Evolutionary conservation across 2,113 vertebrate species (phyloP).

Genomic region (Hippocampus comes): DNA sequence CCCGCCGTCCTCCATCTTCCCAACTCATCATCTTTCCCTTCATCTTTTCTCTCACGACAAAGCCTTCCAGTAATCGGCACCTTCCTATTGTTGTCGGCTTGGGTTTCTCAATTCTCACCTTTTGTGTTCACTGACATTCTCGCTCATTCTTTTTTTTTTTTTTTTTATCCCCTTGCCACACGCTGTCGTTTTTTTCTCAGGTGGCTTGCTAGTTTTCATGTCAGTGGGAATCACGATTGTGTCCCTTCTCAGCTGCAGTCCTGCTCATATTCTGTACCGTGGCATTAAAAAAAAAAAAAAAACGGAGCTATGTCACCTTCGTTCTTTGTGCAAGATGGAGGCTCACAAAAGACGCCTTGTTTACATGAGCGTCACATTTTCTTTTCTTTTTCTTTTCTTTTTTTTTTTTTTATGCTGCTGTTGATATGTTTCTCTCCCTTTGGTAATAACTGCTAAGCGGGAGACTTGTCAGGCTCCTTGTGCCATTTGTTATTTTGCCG

Average conservation of each 20-base stretch:
- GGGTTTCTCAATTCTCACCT: constrained; percentile 32
- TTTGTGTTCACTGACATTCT: constrained; percentile 55
- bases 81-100: constrained; percentile 7
- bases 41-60: constrained; percentile 42
- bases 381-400: constrained; percentile 28
- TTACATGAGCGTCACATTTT: constrained; percentile 27
- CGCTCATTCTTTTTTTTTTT: constrained; percentile 17
- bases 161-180: neutral
- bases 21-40: constrained; percentile 21
- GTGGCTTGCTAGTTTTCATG: constrained; percentile 59
- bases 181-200: constrained; percentile 35
- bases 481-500: constrained; percentile 15
- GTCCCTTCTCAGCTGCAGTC: constrained; percentile 60
- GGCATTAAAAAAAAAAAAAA: neutral
- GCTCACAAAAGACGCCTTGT: neutral
- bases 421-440: constrained; percentile 41
- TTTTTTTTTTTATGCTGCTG: neutral
- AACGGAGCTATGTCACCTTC: neutral
- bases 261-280: constrained; percentile 48
- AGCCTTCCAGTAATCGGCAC: constrained; percentile 45
- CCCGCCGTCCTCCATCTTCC: constrained; percentile 6
- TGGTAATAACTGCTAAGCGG: constrained; percentile 38
- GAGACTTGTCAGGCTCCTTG: constrained; percentile 28
- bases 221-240: constrained; percentile 65
- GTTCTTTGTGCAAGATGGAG: neutral